Conservation (phyloP, 2,113 vertebrate genomes). For the Pyxicephalus adspersus region DNA sequence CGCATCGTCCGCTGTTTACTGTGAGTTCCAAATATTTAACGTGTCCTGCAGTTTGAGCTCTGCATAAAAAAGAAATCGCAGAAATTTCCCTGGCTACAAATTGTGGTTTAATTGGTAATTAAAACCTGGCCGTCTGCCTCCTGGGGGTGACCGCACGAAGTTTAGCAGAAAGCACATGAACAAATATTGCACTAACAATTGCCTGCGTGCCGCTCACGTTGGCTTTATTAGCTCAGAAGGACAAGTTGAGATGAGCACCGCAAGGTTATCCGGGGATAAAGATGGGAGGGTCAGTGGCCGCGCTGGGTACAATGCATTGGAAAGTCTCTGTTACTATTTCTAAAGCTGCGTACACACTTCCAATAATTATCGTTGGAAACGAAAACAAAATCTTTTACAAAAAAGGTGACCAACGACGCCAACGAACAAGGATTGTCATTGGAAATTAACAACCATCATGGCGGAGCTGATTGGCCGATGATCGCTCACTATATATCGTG, state of each 20-base stretch:
- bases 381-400: too few species aligned
- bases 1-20: background rate
- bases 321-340: too few species aligned
- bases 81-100: background rate
- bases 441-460: too few species aligned
- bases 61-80: background rate
- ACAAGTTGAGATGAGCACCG: background rate
- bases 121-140: background rate
- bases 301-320: too few species aligned
- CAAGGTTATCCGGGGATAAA: background rate
- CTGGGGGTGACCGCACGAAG: slow-evolving; percentile 7
- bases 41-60: background rate
- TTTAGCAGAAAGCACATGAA: background rate
- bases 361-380: too few species aligned
- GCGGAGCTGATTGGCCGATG: too few species aligned
- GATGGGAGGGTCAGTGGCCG: background rate
- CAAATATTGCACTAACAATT: background rate
- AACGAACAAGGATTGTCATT: too few species aligned
- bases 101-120: slow-evolving; percentile 14
- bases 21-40: background rate
- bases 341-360: too few species aligned
- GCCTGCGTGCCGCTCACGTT: background rate
- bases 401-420: too few species aligned
- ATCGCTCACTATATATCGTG: too few species aligned
- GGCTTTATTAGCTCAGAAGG: background rate